Evolutionary conservation across 2,888 invertebrate species (phyloP), one percentile per base, ranked within the genome.

Genomic region (Stenotaenia linearis): DNA sequence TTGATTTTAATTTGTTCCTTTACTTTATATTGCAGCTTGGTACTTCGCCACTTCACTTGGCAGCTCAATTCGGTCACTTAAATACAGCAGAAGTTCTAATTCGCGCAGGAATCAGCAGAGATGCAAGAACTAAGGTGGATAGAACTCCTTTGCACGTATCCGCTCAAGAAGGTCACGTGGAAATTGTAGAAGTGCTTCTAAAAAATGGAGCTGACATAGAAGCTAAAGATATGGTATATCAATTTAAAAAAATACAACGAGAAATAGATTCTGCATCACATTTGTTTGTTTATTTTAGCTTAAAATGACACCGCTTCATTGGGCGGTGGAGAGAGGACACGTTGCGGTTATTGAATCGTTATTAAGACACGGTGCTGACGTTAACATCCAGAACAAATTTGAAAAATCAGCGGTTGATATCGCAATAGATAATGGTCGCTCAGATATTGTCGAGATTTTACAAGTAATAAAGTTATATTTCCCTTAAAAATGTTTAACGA

Each of bases 61-160:
- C 96, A 37, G 92, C 92, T 74, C 91, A 92, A 88, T 91, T 91
- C 85, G 95, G 96, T 86, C 92, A 93, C 83, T 86, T 89, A 79
- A 91, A 91, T 82, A 92, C 94, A 77, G 94, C 93, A 83, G 92
- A 93, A 84, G 91, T 94, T 83, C 88, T 97, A 81, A 88, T 97
- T 80, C 89, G 92, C 81, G 94, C 95, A 21, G 97, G 96, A 79
- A 93, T 95, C 82, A 93, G 93, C 79, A 90, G 93, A 83, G 96
- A 97, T 88, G 92, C 94, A 0, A 90, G 94, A 84, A 97, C 95
- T 32, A 97, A 97, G 89, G 94, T 95, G 1, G 96, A 96, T 85
- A 90, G 95, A 84, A 96, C 97, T 23, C 94, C 97, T 35, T 87
- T 97, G 82, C 97, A 97, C 88, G 90, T 95, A 85, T 96, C 96